phyloP scores from a whole-genome alignment of 2,113 vertebrate genomes.

The Poecile atricapillus region DNA sequence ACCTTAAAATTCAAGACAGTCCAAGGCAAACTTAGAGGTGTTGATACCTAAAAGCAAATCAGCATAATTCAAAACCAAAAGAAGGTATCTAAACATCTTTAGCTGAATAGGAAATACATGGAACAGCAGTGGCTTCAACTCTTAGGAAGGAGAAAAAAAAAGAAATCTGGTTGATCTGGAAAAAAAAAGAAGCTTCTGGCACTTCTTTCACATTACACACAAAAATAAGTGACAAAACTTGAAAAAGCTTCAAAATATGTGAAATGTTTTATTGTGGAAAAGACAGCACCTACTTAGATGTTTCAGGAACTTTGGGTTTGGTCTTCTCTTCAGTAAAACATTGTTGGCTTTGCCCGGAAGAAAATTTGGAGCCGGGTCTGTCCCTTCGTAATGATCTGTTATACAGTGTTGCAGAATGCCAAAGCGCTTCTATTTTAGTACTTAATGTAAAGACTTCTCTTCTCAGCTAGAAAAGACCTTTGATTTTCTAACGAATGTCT shows the following conservation, averaged over 20 bases:
- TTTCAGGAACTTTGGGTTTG: slow-evolving; percentile 5
- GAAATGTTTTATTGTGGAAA: not conserved
- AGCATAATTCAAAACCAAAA: not conserved
- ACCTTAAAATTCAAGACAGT: not conserved
- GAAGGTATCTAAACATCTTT: not conserved
- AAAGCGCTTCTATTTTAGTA: slow-evolving; percentile 24
- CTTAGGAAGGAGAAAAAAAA: not conserved
- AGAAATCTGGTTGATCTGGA: not conserved
- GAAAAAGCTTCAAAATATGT: not conserved
- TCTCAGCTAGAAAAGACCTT: slow-evolving; percentile 4
- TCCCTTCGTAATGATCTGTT: slow-evolving; percentile 5
- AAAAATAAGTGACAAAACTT: not conserved
- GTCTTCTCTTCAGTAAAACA: not conserved
- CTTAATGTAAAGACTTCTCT: not conserved
- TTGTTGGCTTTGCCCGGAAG: not conserved
- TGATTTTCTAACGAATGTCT: not conserved
- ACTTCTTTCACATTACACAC: not conserved
- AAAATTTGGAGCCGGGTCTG: not conserved
- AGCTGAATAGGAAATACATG: not conserved
- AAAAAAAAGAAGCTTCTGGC: not conserved
- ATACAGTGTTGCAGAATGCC: not conserved
- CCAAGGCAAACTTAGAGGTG: not conserved
- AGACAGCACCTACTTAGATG: not conserved
- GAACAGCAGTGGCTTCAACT: not conserved
- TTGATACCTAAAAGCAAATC: not conserved